Evolutionary conservation across 2,113 vertebrate species (phyloP).

Genomic region (Carassius carassius): DNA sequence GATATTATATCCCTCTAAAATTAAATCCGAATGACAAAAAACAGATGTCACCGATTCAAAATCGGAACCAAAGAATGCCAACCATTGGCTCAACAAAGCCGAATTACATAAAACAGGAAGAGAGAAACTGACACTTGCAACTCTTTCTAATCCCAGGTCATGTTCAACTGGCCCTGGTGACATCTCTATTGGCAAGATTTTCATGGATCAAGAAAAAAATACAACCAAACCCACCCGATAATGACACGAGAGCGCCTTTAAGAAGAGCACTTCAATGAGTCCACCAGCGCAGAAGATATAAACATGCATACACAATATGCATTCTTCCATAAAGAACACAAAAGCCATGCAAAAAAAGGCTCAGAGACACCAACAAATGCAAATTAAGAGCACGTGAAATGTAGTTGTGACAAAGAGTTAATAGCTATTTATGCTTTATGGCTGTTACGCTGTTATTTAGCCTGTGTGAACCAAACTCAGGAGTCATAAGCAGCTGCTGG

Average conservation of each 20-base stretch:
- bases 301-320: slow-evolving; percentile 76
- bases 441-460: slow-evolving; percentile 72
- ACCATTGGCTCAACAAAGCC: neutral
- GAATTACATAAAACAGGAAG: slow-evolving; percentile 2
- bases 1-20: neutral
- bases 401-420: slow-evolving; percentile 55
- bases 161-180: slow-evolving; percentile 35
- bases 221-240: slow-evolving; percentile 31
- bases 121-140: slow-evolving; percentile 27
- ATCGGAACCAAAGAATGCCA: neutral
- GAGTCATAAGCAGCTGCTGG: slow-evolving; percentile 54
- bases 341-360: slow-evolving; percentile 28
- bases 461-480: slow-evolving; percentile 54
- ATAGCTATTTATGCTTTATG: slow-evolving; percentile 61
- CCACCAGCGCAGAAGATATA: slow-evolving; percentile 77
- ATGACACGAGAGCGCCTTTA: slow-evolving; percentile 33
- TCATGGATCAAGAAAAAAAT: slow-evolving; percentile 41
- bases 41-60: neutral
- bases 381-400: slow-evolving; percentile 54
- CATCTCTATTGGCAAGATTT: slow-evolving; percentile 51
- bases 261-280: slow-evolving; percentile 52
- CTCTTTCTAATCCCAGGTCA: slow-evolving; percentile 21
- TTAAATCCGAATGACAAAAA: neutral
- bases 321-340: slow-evolving; percentile 50
- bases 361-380: slow-evolving; percentile 41